Evolutionary conservation across 2,888 invertebrate species (phyloP).

Genomic region (Drosophila birchii): DNA sequence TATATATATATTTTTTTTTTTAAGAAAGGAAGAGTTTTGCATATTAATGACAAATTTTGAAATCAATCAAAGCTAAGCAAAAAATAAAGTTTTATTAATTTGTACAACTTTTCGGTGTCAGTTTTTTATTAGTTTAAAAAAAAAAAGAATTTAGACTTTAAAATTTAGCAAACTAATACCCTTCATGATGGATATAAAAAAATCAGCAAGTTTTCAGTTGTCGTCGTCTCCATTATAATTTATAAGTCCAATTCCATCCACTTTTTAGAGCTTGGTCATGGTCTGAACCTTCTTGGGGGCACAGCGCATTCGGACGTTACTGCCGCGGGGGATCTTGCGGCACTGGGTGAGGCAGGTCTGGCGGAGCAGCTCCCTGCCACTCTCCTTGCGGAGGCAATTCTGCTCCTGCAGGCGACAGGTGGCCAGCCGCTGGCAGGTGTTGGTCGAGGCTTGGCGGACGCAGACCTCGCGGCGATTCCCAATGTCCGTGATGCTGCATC

Average conservation of each 20-base stretch:
- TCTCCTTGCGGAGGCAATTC: constrained; percentile 58
- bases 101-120: neutral
- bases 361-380: constrained; percentile 22
- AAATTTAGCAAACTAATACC: neutral
- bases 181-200: neutral
- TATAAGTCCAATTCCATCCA: neutral
- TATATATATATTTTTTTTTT: no score
- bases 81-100: neutral
- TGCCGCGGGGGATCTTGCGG: constrained; percentile 19
- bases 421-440: constrained; percentile 55
- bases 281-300: neutral
- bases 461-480: constrained; percentile 50
- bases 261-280: neutral
- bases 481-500: constrained; percentile 54
- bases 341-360: constrained; percentile 35
- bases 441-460: constrained; percentile 44
- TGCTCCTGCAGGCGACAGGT: constrained; percentile 64
- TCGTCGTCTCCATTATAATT: neutral
- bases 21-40: no score
- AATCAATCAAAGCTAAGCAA: neutral
- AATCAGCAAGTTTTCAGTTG: neutral
- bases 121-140: neutral
- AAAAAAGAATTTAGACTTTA: neutral
- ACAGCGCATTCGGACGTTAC: constrained; percentile 40
- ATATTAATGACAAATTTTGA: no score